A percentile compares a stretch with the other conserved stretches of the same genome.
Conservation (phyloP, 2,113 vertebrate genomes). For the zebrafish (Danio rerio) region DNA sequence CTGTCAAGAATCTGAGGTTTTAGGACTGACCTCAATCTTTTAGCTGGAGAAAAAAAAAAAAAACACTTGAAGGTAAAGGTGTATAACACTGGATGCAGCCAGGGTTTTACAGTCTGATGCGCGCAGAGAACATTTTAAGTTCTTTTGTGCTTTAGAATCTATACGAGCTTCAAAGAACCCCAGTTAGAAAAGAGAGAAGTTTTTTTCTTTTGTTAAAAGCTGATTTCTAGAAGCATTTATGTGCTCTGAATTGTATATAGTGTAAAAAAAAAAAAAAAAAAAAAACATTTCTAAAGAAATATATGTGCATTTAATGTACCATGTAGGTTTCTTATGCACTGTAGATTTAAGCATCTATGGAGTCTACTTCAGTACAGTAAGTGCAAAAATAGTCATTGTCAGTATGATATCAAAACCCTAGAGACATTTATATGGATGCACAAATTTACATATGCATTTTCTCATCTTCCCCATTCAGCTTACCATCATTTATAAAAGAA, state of each 20-base stretch:
- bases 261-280: neutral
- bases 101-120: neutral
- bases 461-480: too few relatives aligned
- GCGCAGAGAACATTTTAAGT: neutral
- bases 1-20: constrained; percentile 19
- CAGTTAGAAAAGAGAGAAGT: neutral
- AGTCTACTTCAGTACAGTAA: neutral
- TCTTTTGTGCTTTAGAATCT: neutral
- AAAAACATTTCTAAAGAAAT: neutral
- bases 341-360: neutral
- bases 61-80: neutral
- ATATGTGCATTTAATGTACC: neutral
- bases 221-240: neutral
- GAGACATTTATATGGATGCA: neutral
- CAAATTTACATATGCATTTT: neutral
- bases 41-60: neutral
- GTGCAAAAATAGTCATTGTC: neutral
- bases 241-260: neutral
- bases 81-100: neutral
- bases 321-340: neutral
- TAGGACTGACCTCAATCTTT: constrained; percentile 12
- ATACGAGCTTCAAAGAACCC: neutral
- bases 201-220: neutral
- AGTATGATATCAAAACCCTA: neutral
- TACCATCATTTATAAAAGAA: too few relatives aligned